phyloP scores from a whole-genome alignment of 2,113 vertebrate species.

The Lepus timidus region DNA sequence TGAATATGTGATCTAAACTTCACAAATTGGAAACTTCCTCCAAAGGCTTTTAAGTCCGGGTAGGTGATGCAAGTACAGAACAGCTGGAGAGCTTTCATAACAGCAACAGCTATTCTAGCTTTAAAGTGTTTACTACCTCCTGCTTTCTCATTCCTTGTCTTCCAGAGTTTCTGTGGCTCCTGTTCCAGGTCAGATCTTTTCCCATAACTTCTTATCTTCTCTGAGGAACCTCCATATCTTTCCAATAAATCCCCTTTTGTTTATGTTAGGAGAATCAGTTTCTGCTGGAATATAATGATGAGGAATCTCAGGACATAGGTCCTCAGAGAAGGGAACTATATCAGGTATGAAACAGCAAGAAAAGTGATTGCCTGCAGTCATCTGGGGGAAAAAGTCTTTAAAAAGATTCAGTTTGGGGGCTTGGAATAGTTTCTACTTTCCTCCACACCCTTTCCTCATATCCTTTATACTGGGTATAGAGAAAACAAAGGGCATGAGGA shows the following conservation, averaged over 20 bases:
- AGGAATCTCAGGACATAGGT: background rate
- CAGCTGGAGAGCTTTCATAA: background rate
- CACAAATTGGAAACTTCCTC: background rate
- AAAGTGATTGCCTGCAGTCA: background rate
- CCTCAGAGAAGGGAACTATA: background rate
- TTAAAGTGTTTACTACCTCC: background rate
- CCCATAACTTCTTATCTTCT: background rate
- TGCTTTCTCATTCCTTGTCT: background rate
- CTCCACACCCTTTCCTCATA: no score
- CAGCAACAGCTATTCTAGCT: background rate
- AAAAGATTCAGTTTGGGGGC: background rate
- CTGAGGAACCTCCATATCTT: background rate
- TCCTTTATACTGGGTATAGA: background rate
- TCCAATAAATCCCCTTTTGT: background rate
- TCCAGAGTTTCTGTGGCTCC: background rate
- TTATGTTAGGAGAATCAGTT: background rate
- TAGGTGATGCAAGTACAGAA: background rate
- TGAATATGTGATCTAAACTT: background rate
- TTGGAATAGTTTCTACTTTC: slow-evolving; percentile 25
- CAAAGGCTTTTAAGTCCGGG: background rate
- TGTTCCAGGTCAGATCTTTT: background rate
- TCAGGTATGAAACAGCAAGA: background rate
- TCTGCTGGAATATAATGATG: background rate
- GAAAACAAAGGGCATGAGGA: background rate
- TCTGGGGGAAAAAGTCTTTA: background rate